Evolutionary conservation across 2,113 vertebrate species (phyloP).

Genomic region (Gadus macrocephalus): DNA sequence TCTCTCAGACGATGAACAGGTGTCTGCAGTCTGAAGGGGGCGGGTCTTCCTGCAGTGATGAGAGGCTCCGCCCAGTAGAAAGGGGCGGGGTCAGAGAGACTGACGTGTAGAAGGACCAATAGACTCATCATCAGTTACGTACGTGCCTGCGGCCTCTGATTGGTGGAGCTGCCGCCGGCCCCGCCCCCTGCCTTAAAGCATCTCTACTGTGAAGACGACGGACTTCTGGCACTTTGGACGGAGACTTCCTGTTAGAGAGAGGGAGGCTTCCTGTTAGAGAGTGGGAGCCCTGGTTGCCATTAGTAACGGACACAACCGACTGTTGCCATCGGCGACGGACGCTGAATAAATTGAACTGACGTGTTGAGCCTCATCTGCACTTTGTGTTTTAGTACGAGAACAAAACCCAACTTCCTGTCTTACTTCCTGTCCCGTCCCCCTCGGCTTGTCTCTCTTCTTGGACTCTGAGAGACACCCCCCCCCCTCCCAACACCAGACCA

Average conservation of each 20-base stretch:
- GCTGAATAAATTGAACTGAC: conserved; percentile 24
- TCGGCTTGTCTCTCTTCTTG: conserved; percentile 3
- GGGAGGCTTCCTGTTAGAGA: conserved; percentile 29
- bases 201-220: conserved; percentile 95
- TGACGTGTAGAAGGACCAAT: conserved; percentile 42
- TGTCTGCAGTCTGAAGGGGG: conserved; percentile 89
- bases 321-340: conserved; percentile 33
- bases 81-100: conserved; percentile 79
- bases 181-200: conserved; percentile 98
- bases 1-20: conserved; percentile 89
- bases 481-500: conserved; percentile 43
- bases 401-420: conserved; percentile 48
- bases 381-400: conserved; percentile 61
- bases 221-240: conserved; percentile 67
- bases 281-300: conserved; percentile 49
- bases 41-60: conserved; percentile 50
- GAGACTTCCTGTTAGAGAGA: conserved; percentile 25
- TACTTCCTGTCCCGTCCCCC: conserved; percentile 21
- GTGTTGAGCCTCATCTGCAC: conserved; percentile 61
- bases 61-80: conserved; percentile 56
- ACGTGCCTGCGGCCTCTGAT: conserved; percentile 62
- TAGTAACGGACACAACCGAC: conserved; percentile 9
- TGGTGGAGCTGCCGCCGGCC: conserved; percentile 76
- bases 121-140: conserved; percentile 55
- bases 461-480: conserved; percentile 44